These are phyloP conservation scores for Tetrapedia diversipes DNA, from an alignment of 2,888 invertebrate genomes.

Conservation along the genomic window DNA sequence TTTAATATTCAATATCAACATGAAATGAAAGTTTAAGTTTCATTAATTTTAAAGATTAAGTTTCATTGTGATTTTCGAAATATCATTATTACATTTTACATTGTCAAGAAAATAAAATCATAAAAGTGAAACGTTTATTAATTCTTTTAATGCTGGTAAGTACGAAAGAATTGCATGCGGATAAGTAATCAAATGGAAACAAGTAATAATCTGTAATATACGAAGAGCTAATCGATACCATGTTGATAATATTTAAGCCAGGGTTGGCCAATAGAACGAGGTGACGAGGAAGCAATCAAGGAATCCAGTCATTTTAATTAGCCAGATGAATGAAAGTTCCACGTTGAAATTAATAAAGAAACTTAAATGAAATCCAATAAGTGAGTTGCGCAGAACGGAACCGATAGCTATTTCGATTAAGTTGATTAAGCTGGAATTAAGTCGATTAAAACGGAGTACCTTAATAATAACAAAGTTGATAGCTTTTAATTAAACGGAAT, in stretches of 20 bases:
- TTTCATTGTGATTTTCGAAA: not conserved
- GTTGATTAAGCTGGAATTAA: conserved; percentile 54
- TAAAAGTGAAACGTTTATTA: not conserved
- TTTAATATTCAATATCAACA: too few species aligned
- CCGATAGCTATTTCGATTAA: conserved; percentile 41
- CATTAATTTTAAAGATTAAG: not conserved
- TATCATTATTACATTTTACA: not conserved
- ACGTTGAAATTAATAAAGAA: conserved; percentile 39
- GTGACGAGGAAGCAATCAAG: conserved; percentile 11
- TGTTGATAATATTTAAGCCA: conserved; percentile 21
- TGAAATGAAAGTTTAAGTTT: too few species aligned
- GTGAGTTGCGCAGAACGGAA: conserved; percentile 43
- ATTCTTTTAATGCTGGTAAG: too few species aligned
- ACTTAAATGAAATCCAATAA: conserved; percentile 47
- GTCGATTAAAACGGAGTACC: conserved; percentile 43
- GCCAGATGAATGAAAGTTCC: conserved; percentile 23
- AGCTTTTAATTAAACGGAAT: conserved; percentile 32
- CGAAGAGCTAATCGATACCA: conserved; percentile 20
- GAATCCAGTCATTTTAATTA: conserved; percentile 34
- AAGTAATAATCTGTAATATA: not conserved
- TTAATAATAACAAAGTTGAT: conserved; percentile 48
- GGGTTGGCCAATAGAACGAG: conserved; percentile 26
- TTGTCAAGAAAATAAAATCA: not conserved
- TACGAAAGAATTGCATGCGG: not conserved
- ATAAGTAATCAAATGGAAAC: not conserved